phyloP scores from a whole-genome alignment of 2,797 vertebrate genomes.

The Nannoperca australis region DNA sequence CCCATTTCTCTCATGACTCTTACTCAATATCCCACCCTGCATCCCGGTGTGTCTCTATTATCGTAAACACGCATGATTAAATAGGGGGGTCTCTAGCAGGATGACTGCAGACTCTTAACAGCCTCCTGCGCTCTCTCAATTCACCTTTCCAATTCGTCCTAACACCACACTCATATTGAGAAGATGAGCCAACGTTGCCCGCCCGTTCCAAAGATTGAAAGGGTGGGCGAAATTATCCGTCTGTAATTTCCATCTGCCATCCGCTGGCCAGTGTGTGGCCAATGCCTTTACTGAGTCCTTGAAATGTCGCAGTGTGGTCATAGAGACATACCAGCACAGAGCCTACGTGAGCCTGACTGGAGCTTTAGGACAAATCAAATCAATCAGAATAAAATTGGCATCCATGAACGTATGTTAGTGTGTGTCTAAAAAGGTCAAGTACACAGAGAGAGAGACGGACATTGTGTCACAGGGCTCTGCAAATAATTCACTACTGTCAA shows the following conservation, averaged over 20 bases:
- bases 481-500: conserved; percentile 54
- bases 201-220: conserved; percentile 33
- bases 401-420: neutral
- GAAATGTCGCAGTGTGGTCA: conserved; percentile 55
- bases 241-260: conserved; percentile 54
- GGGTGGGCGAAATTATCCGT: conserved; percentile 39
- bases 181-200: conserved; percentile 35
- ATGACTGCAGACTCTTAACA: conserved; percentile 27
- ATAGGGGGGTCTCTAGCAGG: conserved; percentile 9
- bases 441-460: conserved; percentile 20
- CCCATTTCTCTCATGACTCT: conserved; percentile 2
- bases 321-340: conserved; percentile 31
- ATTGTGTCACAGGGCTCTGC: conserved; percentile 30
- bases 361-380: conserved; percentile 40
- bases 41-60: conserved; percentile 46
- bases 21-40: conserved; percentile 38
- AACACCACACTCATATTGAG: conserved; percentile 7
- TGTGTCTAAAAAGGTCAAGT: conserved; percentile 20
- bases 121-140: neutral
- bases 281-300: conserved; percentile 38
- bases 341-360: neutral
- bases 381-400: conserved; percentile 26
- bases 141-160: conserved; percentile 9
- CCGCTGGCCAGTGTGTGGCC: conserved; percentile 32
- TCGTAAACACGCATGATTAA: conserved; percentile 54